A percentile compares a stretch with the other conserved stretches of the same genome.
Conservation (phyloP, 2,797 vertebrate species). For the Echeneis naucrates region DNA sequence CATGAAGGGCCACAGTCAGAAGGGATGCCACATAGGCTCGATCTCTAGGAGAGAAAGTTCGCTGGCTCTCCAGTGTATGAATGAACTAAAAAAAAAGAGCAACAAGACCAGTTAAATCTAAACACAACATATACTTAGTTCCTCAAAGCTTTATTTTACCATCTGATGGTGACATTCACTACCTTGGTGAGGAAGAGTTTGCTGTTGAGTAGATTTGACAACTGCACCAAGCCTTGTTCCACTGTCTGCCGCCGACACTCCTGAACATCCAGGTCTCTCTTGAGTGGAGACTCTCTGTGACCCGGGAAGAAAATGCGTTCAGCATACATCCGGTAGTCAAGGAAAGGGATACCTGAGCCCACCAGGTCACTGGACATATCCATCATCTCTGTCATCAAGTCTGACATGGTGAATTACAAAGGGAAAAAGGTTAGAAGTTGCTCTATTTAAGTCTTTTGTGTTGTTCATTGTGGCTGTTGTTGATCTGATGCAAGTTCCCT, state of each 20-base stretch:
- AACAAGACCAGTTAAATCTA: neutral
- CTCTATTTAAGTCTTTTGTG: too few relatives aligned
- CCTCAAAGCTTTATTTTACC: accelerated
- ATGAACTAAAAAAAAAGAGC: slow-evolving; percentile 89
- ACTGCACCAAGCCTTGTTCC: slow-evolving; percentile 95
- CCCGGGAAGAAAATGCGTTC: slow-evolving; percentile 99
- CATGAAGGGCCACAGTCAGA: slow-evolving; percentile 94
- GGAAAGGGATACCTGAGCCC: slow-evolving; percentile 95
- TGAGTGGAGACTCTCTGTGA: slow-evolving; percentile 93
- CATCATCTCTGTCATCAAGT: slow-evolving; percentile 99
- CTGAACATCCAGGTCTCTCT: slow-evolving; percentile 93
- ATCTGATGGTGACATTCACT: neutral
- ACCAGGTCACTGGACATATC: slow-evolving; percentile 98
- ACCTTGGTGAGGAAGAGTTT: slow-evolving; percentile 99
- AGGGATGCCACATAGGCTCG: slow-evolving; percentile 95
- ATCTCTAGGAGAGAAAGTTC: slow-evolving; percentile 95
- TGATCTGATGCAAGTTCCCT: too few relatives aligned
- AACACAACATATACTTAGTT: neutral
- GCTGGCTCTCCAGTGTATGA: slow-evolving; percentile 96
- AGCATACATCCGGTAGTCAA: slow-evolving; percentile 95
- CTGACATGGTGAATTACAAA: slow-evolving; percentile 68
- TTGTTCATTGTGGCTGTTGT: too few relatives aligned
- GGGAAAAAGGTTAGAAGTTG: slow-evolving; percentile 14
- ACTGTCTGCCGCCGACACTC: slow-evolving; percentile 94
- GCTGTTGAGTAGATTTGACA: slow-evolving; percentile 98